These are phyloP conservation scores for Zoroaster sp. DNA, from an alignment of 53 echinoderm and acorn worm genomes.

Conservation along the genomic window DNA sequence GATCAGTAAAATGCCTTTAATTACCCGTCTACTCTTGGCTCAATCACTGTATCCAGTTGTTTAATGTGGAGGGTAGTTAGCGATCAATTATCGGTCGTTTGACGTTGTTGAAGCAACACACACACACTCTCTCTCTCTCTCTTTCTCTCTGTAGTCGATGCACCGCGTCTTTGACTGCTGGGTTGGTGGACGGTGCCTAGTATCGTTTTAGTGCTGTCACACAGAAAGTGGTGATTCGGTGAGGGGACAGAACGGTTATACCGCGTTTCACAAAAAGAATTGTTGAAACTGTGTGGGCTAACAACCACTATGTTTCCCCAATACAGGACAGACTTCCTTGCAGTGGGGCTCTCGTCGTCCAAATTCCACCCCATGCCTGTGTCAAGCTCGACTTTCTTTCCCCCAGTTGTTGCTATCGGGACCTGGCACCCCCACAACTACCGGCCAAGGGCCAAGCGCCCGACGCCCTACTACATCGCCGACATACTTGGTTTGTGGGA, in stretches of 20 bases:
- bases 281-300: not conserved
- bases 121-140: too few species aligned
- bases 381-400: constrained; percentile 63
- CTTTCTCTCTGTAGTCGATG: too few species aligned
- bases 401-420: constrained; percentile 87
- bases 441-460: constrained; percentile 84
- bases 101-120: constrained; percentile 40
- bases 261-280: too few species aligned
- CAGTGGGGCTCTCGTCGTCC: constrained; percentile 30
- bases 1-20: constrained; percentile 63
- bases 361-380: constrained; percentile 66
- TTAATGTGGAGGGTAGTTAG: constrained; percentile 66
- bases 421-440: constrained; percentile 99
- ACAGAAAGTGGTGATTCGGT: not conserved
- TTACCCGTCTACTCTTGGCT: constrained; percentile 33
- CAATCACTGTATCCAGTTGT: constrained; percentile 65
- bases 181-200: not conserved
- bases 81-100: constrained; percentile 62
- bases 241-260: not conserved
- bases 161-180: not conserved
- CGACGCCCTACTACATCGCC: constrained; percentile 90
- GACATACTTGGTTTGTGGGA: constrained; percentile 85
- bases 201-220: not conserved
- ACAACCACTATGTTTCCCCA: constrained; percentile 51
- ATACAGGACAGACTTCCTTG: constrained; percentile 47